A percentile compares a stretch with the other conserved stretches of the same genome.
Evolutionary conservation across 2,888 invertebrate genomes (phyloP).

Genomic region (Pseudolycoriella hygida): DNA sequence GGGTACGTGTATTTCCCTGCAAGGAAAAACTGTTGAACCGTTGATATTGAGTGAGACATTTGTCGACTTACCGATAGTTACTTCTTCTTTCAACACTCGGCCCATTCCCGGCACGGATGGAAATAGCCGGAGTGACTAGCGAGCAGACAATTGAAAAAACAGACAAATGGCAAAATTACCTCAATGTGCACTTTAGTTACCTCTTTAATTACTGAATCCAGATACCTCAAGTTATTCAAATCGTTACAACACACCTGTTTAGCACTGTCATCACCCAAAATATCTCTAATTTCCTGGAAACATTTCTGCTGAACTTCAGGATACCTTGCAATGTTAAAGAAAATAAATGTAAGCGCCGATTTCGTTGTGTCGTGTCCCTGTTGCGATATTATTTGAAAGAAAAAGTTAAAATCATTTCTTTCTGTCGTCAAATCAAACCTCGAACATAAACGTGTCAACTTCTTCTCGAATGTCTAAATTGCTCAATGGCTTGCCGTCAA

Average conservation of each 20-base stretch:
- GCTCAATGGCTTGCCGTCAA: constrained; percentile 37
- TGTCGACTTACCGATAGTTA: constrained; percentile 19
- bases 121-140: constrained; percentile 23
- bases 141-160: too few relatives aligned
- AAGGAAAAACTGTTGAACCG: neutral
- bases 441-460: constrained; percentile 60
- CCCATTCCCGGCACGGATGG: constrained; percentile 22
- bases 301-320: constrained; percentile 31
- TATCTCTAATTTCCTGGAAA: constrained; percentile 27
- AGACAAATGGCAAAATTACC: too few relatives aligned
- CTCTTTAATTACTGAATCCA: constrained; percentile 28
- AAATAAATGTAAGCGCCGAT: constrained; percentile 31
- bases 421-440: constrained; percentile 27
- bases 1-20: constrained; percentile 5
- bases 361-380: constrained; percentile 35
- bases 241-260: constrained; percentile 20
- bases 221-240: constrained; percentile 21
- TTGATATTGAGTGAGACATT: too few relatives aligned
- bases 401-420: constrained; percentile 12
- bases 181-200: too few relatives aligned
- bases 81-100: constrained; percentile 18
- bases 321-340: constrained; percentile 31
- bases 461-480: constrained; percentile 45
- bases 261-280: constrained; percentile 23
- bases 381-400: neutral